phyloP scores from a whole-genome alignment of 1,140 invertebrate species.

The Anastatus disparis region DNA sequence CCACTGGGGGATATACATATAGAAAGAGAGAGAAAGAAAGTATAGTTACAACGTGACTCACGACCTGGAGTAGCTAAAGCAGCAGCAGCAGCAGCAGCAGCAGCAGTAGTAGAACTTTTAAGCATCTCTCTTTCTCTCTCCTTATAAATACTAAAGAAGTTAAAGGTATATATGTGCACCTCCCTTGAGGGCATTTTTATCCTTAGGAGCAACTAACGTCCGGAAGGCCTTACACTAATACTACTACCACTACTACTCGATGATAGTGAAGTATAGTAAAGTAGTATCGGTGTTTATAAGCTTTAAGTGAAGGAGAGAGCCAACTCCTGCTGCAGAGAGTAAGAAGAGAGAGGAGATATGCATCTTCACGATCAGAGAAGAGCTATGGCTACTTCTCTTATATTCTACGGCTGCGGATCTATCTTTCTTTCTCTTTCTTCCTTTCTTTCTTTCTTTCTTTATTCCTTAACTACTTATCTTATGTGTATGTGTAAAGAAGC shows the following conservation, averaged over 20 bases:
- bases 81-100: not conserved
- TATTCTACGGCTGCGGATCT: not conserved
- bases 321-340: no score
- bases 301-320: no score
- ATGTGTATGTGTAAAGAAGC: no score
- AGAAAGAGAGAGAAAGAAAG: not conserved
- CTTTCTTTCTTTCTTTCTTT: not conserved
- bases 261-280: not conserved
- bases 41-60: conserved; percentile 24
- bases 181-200: not conserved
- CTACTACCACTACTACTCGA: not conserved
- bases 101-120: no score
- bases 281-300: not conserved
- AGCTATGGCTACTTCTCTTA: not conserved
- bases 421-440: not conserved
- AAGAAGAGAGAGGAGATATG: conserved; percentile 21
- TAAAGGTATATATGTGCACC: no score
- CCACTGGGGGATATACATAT: not conserved
- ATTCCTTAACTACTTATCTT: no score
- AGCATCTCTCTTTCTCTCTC: not conserved
- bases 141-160: not conserved
- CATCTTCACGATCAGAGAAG: conserved; percentile 27
- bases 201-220: conserved; percentile 17
- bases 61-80: conserved; percentile 13
- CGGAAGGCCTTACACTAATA: not conserved